Evolutionary conservation across 2,797 vertebrate genomes (phyloP).

Genomic region (Centropyge bicolor): DNA sequence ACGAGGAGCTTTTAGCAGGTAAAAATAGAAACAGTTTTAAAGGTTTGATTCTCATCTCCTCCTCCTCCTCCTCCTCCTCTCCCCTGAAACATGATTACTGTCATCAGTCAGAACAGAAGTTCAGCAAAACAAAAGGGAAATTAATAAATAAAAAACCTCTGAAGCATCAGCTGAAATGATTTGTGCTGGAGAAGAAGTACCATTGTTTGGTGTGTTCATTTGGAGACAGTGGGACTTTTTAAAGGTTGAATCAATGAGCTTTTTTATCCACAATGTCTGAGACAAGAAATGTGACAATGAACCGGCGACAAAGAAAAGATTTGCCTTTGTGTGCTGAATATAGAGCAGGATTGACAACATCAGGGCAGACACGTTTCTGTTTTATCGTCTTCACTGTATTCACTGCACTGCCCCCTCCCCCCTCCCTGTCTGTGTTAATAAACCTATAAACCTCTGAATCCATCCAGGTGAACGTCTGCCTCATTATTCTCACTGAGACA

Average conservation of each 20-base stretch:
- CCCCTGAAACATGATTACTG: conserved; percentile 36
- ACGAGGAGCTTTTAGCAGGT: conserved; percentile 63
- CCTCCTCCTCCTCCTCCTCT: not conserved
- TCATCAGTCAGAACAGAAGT: conserved; percentile 49
- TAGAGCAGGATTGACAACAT: conserved; percentile 39
- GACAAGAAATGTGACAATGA: conserved; percentile 25
- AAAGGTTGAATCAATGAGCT: conserved; percentile 13
- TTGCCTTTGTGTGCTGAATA: conserved; percentile 20
- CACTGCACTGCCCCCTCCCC: conserved; percentile 33
- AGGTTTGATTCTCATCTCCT: conserved; percentile 32
- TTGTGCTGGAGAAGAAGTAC: conserved; percentile 1
- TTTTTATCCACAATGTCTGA: conserved; percentile 20
- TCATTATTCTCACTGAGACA: conserved; percentile 60
- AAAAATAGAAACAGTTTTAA: conserved; percentile 61
- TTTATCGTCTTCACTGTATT: conserved; percentile 54
- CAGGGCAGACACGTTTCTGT: conserved; percentile 45
- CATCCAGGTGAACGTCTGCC: conserved; percentile 64
- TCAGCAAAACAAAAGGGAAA: conserved; percentile 28
- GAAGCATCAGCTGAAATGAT: conserved; percentile 2
- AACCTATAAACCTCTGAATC: conserved; percentile 78
- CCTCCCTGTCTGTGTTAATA: conserved; percentile 79
- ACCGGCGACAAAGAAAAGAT: not conserved
- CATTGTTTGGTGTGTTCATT: conserved; percentile 22
- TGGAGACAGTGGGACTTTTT: conserved; percentile 20
- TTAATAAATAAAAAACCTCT: conserved; percentile 2